These are phyloP conservation scores for Hyla sarda DNA, from an alignment of 2,113 vertebrate genomes.

Conservation along the genomic window DNA sequence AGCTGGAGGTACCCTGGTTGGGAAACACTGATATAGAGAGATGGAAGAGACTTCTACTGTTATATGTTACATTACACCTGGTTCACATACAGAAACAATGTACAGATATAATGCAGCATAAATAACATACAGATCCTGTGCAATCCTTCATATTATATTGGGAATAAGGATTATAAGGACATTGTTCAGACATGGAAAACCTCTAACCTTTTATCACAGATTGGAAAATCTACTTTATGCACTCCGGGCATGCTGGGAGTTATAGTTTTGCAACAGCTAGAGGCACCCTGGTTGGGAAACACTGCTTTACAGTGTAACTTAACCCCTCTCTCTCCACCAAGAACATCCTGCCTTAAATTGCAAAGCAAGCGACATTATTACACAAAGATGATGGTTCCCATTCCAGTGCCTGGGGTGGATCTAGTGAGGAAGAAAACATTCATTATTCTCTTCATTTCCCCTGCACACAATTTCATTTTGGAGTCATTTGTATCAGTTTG, in stretches of 20 bases:
- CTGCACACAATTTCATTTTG: conserved; percentile 53
- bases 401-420: conserved; percentile 44
- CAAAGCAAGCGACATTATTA: conserved; percentile 38
- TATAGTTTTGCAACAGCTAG: no score
- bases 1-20: no score
- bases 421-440: conserved; percentile 45
- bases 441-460: conserved; percentile 55
- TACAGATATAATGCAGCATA: background rate
- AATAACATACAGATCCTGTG: background rate
- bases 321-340: conserved; percentile 1
- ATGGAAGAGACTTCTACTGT: background rate
- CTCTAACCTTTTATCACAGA: no score
- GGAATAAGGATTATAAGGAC: no score
- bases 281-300: no score
- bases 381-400: conserved; percentile 29
- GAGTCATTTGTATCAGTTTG: conserved; percentile 41
- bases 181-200: no score
- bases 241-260: no score
- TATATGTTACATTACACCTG: background rate
- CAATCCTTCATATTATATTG: no score
- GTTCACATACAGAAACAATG: background rate
- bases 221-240: no score
- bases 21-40: no score
- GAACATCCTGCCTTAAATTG: conserved; percentile 37
- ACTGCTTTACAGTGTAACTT: no score